These are phyloP conservation scores for Indicator maculatus DNA, from an alignment of 2,113 vertebrate species.

Conservation along the genomic window DNA sequence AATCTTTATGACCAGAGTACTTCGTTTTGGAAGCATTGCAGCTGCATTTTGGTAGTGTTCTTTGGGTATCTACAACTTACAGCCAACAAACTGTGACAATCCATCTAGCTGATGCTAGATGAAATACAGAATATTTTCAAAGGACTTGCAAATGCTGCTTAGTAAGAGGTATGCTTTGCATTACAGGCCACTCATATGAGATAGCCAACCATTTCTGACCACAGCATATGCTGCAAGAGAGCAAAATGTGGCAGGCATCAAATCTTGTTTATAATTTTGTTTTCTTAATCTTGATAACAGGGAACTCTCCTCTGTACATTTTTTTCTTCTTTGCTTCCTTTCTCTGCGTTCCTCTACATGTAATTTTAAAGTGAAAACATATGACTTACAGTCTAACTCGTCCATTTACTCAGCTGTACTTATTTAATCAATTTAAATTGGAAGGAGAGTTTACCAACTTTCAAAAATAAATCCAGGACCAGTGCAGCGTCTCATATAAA, in stretches of 20 bases:
- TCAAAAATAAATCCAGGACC: conserved; percentile 72
- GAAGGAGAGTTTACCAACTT: conserved; percentile 75
- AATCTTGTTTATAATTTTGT: conserved; percentile 23
- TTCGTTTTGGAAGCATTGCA: background rate
- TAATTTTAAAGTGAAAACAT: conserved; percentile 76
- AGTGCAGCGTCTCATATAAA: conserved; percentile 61
- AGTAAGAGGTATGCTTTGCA: background rate
- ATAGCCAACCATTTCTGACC: background rate
- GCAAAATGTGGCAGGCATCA: background rate
- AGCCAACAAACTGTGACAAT: background rate
- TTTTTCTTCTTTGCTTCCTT: conserved; percentile 54
- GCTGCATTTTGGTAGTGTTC: background rate
- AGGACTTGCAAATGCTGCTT: background rate
- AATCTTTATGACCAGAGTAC: background rate
- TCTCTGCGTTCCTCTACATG: conserved; percentile 35
- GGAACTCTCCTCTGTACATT: background rate
- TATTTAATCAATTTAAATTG: conserved; percentile 78
- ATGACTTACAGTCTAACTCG: conserved; percentile 2
- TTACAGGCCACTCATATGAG: background rate
- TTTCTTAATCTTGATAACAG: background rate
- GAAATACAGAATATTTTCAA: background rate
- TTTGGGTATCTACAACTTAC: background rate
- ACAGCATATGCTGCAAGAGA: background rate
- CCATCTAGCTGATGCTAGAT: background rate
- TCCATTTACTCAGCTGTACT: conserved; percentile 77